phyloP scores from a whole-genome alignment of 1,140 invertebrate species.

The Campoletis sonorensis region DNA sequence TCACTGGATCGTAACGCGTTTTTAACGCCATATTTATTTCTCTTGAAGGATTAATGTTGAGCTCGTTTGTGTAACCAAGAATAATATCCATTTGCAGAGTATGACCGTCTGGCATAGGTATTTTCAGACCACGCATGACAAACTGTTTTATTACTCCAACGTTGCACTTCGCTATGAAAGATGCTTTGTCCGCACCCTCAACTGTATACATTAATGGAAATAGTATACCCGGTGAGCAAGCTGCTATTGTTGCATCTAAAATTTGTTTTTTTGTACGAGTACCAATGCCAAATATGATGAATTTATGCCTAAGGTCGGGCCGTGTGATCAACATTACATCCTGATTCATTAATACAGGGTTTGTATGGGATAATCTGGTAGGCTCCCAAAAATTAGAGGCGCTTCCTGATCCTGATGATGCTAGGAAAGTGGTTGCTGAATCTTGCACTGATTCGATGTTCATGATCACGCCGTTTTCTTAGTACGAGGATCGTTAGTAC shows the following conservation, averaged over 20 bases:
- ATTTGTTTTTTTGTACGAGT: slow-evolving; percentile 58
- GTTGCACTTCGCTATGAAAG: slow-evolving; percentile 67
- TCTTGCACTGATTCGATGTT: background rate
- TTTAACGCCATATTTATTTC: slow-evolving; percentile 61
- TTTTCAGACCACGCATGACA: slow-evolving; percentile 62
- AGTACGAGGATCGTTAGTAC: background rate
- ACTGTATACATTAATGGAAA: slow-evolving; percentile 67
- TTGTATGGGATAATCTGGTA: slow-evolving; percentile 62
- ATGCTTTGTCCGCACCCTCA: slow-evolving; percentile 62
- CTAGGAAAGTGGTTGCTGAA: background rate
- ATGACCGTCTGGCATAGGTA: slow-evolving; percentile 59
- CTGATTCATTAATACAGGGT: slow-evolving; percentile 63
- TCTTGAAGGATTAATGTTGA: slow-evolving; percentile 64
- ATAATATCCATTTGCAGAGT: slow-evolving; percentile 68
- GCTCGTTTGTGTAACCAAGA: slow-evolving; percentile 65
- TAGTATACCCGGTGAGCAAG: slow-evolving; percentile 66
- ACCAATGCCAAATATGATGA: slow-evolving; percentile 67
- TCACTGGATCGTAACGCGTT: slow-evolving; percentile 61
- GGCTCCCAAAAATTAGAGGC: slow-evolving; percentile 59
- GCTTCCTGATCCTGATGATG: background rate
- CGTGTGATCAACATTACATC: slow-evolving; percentile 64
- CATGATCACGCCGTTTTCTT: background rate
- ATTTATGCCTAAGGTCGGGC: slow-evolving; percentile 73
- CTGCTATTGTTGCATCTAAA: slow-evolving; percentile 61
- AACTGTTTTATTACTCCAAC: slow-evolving; percentile 63